These are phyloP conservation scores for Strigamia transsilvanica DNA, from an alignment of 2,888 invertebrate species.

Conservation along the genomic window DNA sequence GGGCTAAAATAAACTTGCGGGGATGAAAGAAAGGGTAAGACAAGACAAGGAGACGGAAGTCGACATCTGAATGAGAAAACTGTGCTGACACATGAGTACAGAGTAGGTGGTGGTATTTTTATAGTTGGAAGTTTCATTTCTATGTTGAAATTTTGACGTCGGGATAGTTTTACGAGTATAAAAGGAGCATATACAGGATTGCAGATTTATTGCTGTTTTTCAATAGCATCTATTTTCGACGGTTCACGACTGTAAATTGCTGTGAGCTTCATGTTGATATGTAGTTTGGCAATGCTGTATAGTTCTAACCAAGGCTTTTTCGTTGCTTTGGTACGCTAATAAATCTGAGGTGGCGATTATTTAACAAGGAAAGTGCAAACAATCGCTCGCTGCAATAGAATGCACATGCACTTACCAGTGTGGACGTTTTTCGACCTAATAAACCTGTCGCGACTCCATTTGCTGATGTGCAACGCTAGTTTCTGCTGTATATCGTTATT, in stretches of 20 bases:
- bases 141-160: background rate
- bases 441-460: too few species aligned
- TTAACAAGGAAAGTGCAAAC: too few species aligned
- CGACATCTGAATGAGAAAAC: background rate
- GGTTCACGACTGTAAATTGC: background rate
- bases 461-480: too few species aligned
- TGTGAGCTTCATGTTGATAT: background rate
- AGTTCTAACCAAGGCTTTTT: too few species aligned
- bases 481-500: too few species aligned
- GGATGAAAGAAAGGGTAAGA: background rate
- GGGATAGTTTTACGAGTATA: background rate
- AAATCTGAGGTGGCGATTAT: too few species aligned
- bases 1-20: slow-evolving; percentile 9
- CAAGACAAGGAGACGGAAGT: slow-evolving; percentile 38
- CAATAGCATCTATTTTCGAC: background rate
- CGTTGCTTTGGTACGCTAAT: too few species aligned
- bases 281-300: background rate
- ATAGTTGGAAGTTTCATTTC: background rate
- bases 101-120: slow-evolving; percentile 11
- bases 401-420: too few species aligned
- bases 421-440: too few species aligned
- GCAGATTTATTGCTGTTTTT: background rate
- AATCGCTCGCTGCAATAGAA: too few species aligned
- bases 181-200: too few species aligned
- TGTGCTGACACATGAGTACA: background rate